Base-by-base conservation (phyloP, 2,888 invertebrate species). In the Baronia brevicornis region DNA sequence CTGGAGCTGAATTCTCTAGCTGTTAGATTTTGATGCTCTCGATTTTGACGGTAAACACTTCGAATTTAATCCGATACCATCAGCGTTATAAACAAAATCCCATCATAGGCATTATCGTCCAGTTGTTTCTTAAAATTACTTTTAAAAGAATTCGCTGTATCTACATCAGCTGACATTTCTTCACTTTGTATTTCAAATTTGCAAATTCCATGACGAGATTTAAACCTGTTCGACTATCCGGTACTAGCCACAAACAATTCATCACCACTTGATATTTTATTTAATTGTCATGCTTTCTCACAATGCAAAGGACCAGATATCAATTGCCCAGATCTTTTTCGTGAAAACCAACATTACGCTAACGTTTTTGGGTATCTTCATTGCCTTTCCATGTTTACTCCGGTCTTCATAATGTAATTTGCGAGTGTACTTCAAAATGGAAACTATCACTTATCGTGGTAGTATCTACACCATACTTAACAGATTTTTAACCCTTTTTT, bases 401-500 rank as follows among this genome's bases (percentile, higher is more conserved):
- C 47, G 38, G 33, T 46, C 43, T 41, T 48, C 45, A 38, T 26
- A 44, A 26, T 46, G 29, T 21, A 46, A 43, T 45, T 44, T 45
- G 44, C 43, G 43, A 31, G 46, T 44, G 41, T 41, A 49, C 29
- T 10, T 12, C 38, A 51, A 41, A 47, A 51, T 51, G 39, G 41
- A 40, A 42, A 48, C 41, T 48, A 41, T 51, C 51, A 43, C 43
- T 45, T 34, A 51, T 48, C 34, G 47, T 53, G 38, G 48, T 48
- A 29, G 39, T 47, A 36, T 45, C 51, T 30, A 54, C 51, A 41
- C 44, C 51, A 45, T 52, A 54, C 29, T 44, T 43, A 36, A 41
- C 36, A 32, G 49, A 46, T 39, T 51, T 44, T 37, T 44, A 51
- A 38, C 41, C 34, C 47, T 46, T 40, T 49, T 48, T 42, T 51